Conservation (phyloP, 2,113 vertebrate species). For the Nesospiza acunhae region DNA sequence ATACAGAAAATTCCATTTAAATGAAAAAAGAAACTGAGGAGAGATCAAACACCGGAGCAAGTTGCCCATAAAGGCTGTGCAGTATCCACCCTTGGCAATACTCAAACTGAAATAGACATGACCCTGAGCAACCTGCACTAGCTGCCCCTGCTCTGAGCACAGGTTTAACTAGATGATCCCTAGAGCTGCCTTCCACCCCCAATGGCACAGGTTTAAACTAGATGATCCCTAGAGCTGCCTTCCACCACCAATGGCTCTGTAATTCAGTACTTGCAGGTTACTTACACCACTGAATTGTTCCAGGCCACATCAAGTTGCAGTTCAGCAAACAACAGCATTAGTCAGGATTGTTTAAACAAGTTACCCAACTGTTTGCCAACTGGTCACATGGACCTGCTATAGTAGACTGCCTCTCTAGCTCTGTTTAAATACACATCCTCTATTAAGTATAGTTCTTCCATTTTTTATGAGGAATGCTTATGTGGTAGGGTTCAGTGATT, state of each 20-base stretch:
- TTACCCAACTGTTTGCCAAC: background rate
- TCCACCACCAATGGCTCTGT: background rate
- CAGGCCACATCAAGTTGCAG: background rate
- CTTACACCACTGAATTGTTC: background rate
- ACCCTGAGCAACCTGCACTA: background rate
- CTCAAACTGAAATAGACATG: background rate
- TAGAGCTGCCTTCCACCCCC: background rate
- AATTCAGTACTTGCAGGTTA: background rate
- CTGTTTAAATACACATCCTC: background rate
- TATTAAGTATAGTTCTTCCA: background rate
- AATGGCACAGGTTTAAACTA: background rate
- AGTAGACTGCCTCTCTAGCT: background rate
- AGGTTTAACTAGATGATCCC: background rate
- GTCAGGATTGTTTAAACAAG: conserved; percentile 31
- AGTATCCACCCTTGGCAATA: background rate
- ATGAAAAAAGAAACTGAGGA: background rate
- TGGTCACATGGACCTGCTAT: background rate
- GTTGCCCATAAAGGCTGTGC: background rate
- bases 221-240: background rate
- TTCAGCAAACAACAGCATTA: conserved; percentile 21
- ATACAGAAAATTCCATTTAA: background rate
- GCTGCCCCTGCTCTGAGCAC: background rate
- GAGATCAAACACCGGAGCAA: background rate
- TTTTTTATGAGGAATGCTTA: background rate
- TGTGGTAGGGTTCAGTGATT: background rate